Evolutionary conservation across 2,797 vertebrate species (phyloP).

Genomic region (Siniperca obscura): DNA sequence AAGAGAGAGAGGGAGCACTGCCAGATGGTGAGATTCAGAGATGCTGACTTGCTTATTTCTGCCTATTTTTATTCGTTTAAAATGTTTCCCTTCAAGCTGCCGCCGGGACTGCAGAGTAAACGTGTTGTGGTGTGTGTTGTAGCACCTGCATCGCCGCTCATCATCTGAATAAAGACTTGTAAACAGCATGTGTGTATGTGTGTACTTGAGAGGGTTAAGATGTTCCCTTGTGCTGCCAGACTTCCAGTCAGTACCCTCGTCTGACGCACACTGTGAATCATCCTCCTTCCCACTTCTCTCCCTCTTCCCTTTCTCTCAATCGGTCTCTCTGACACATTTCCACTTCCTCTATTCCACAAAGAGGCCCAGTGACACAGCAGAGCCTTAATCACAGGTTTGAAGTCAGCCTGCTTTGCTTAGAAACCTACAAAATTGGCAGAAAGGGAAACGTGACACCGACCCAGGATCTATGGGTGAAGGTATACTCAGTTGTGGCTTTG

Average conservation of each 20-base stretch:
- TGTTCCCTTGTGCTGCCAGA: slow-evolving; percentile 69
- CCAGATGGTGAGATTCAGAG: slow-evolving; percentile 51
- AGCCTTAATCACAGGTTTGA: slow-evolving; percentile 74
- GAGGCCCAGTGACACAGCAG: slow-evolving; percentile 77
- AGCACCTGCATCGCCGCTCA: slow-evolving; percentile 22
- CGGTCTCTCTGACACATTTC: slow-evolving; percentile 73
- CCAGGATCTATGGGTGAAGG: slow-evolving; percentile 15
- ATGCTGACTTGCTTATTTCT: slow-evolving; percentile 68
- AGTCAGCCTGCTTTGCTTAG: slow-evolving; percentile 55
- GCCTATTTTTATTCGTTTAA: slow-evolving; percentile 73
- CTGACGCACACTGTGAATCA: slow-evolving; percentile 83
- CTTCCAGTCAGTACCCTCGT: slow-evolving; percentile 76
- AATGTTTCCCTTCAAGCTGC: slow-evolving; percentile 52
- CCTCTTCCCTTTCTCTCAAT: slow-evolving; percentile 42
- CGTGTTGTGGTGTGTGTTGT: slow-evolving; percentile 8
- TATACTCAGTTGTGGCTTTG: slow-evolving; percentile 29
- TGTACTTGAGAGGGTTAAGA: slow-evolving; percentile 66
- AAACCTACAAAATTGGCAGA: slow-evolving; percentile 34
- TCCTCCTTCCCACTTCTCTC: slow-evolving; percentile 57
- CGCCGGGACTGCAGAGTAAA: slow-evolving; percentile 48
- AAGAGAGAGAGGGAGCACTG: slow-evolving; percentile 10
- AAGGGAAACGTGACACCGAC: slow-evolving; percentile 34
- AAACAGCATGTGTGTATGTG: slow-evolving; percentile 36
- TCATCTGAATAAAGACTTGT: slow-evolving; percentile 39
- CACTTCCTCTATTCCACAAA: slow-evolving; percentile 65